A percentile compares a stretch with the other conserved stretches of the same genome.
phyloP scores from a whole-genome alignment of 2,888 invertebrate genomes.

The Lissonota sp. region DNA sequence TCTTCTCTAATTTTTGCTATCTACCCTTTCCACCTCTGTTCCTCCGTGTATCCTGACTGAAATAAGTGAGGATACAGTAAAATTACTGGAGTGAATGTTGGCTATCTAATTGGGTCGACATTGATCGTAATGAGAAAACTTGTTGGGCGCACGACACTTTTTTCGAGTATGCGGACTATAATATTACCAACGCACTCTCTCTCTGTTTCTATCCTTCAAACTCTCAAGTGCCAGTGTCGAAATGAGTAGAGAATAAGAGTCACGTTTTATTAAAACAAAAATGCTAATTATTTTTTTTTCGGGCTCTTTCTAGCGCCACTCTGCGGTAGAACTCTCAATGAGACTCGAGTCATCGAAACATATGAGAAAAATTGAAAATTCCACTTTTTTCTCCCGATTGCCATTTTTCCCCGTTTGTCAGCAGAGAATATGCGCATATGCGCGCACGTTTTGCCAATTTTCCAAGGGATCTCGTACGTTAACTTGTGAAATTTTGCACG shows the following conservation, averaged over 20 bases:
- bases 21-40: conserved; percentile 8
- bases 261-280: conserved; percentile 2
- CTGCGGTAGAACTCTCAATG: too few relatives aligned
- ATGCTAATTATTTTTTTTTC: too few relatives aligned
- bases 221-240: conserved; percentile 4
- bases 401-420: too few relatives aligned
- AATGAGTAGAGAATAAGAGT: conserved; percentile 1
- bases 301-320: too few relatives aligned
- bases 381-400: too few relatives aligned
- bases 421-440: not conserved
- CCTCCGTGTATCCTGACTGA: conserved; percentile 32
- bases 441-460: not conserved
- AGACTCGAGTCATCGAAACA: too few relatives aligned
- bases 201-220: not conserved
- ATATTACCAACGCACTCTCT: conserved; percentile 37
- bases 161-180: conserved; percentile 33
- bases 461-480: not conserved
- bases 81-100: conserved; percentile 68
- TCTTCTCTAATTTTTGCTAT: conserved; percentile 20
- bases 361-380: too few relatives aligned
- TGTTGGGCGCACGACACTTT: conserved; percentile 67
- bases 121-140: conserved; percentile 82
- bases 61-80: too few relatives aligned
- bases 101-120: conserved; percentile 80
- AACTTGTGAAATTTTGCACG: not conserved